phyloP scores from a whole-genome alignment of 2,888 invertebrate species.

The Ichneumoninae sp. region DNA sequence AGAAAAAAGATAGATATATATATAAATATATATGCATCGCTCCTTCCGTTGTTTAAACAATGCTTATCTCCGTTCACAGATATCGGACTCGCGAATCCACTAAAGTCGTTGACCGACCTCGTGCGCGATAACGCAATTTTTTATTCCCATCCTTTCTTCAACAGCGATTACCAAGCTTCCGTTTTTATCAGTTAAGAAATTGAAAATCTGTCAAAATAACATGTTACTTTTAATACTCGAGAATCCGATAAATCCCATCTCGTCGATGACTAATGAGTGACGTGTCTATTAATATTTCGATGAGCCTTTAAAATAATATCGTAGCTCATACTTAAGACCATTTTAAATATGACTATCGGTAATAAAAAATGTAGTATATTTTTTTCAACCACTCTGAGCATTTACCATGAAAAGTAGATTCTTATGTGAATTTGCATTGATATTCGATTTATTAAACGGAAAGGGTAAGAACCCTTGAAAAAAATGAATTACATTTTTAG shows the following conservation, averaged over 20 bases:
- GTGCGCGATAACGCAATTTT: conserved; percentile 45
- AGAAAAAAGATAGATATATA: not conserved
- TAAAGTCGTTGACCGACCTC: conserved; percentile 63
- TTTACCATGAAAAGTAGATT: too few relatives aligned
- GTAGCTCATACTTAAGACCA: not conserved
- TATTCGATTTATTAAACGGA: too few relatives aligned
- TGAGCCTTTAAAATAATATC: not conserved
- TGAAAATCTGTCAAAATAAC: conserved; percentile 53
- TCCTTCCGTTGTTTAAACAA: conserved; percentile 40
- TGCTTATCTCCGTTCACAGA: conserved; percentile 48
- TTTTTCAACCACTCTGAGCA: not conserved
- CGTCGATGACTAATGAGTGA: conserved; percentile 18
- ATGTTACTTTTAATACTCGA: conserved; percentile 50
- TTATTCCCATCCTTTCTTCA: conserved; percentile 29
- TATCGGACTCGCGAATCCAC: conserved; percentile 43
- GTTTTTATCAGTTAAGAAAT: conserved; percentile 49
- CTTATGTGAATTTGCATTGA: too few relatives aligned
- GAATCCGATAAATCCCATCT: conserved; percentile 15
- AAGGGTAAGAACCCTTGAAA: too few relatives aligned
- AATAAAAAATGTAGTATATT: not conserved
- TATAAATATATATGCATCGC: not conserved
- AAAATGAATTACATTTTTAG: too few relatives aligned
- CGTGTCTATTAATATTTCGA: not conserved
- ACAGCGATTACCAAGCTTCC: conserved; percentile 53
- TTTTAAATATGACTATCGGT: not conserved